Evolutionary conservation across 2,888 invertebrate species (phyloP).

Genomic region (Labia minor): DNA sequence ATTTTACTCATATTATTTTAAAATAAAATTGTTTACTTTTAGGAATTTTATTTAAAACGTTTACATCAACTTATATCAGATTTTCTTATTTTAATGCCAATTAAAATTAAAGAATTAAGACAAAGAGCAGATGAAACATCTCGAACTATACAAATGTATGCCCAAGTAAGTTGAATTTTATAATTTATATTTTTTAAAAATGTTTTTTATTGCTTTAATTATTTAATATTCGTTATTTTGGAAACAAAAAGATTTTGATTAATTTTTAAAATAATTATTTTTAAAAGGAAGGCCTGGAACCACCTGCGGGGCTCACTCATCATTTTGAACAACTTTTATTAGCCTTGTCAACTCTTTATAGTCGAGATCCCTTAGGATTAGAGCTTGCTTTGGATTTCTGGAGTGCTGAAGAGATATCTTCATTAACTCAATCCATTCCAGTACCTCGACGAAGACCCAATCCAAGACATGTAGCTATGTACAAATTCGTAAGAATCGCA

Average conservation of each 20-base stretch:
- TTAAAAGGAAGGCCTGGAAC: constrained; percentile 58
- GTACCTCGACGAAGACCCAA: not conserved
- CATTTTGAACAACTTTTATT: constrained; percentile 77
- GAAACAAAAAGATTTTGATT: not conserved
- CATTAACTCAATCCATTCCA: not conserved
- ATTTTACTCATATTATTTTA: not conserved
- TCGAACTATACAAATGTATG: constrained; percentile 61
- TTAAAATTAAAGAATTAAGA: constrained; percentile 73
- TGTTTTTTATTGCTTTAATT: too few relatives aligned
- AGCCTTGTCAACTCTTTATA: constrained; percentile 67
- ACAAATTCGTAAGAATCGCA: constrained; percentile 81
- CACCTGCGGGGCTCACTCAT: constrained; percentile 53
- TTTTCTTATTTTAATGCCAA: constrained; percentile 85
- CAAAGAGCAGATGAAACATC: constrained; percentile 82
- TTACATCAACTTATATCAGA: constrained; percentile 79
- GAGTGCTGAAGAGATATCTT: constrained; percentile 47
- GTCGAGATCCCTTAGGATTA: constrained; percentile 55
- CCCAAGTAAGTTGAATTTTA: constrained; percentile 32
- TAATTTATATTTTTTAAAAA: too few relatives aligned
- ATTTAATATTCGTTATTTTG: too few relatives aligned
- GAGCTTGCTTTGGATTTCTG: constrained; percentile 73
- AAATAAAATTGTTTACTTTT: constrained; percentile 24
- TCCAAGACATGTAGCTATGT: constrained; percentile 55
- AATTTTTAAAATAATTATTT: constrained; percentile 26
- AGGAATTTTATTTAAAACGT: constrained; percentile 71